These are phyloP conservation scores for Andricus curvator DNA, from an alignment of 2,888 invertebrate genomes.

Conservation along the genomic window DNA sequence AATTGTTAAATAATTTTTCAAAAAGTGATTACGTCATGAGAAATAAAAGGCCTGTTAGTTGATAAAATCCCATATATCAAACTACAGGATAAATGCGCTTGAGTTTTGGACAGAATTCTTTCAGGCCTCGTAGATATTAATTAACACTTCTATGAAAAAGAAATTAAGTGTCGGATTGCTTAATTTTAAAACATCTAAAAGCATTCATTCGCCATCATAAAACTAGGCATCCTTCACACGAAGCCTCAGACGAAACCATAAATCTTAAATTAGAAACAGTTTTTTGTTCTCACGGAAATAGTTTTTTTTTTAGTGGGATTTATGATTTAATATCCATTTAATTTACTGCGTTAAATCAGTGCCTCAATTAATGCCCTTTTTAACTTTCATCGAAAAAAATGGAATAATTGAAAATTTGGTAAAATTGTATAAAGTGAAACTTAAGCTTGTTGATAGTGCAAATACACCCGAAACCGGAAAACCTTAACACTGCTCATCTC, in stretches of 20 bases:
- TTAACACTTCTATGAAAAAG: slow-evolving; percentile 73
- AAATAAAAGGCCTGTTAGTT: no score
- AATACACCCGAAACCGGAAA: slow-evolving; percentile 4
- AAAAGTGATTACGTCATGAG: no score
- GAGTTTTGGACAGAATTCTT: slow-evolving; percentile 46
- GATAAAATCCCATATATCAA: no score
- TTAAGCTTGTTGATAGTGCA: neutral
- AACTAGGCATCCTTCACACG: neutral
- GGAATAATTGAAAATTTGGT: neutral
- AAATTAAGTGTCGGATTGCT: slow-evolving; percentile 71
- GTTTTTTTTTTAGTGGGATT: no score
- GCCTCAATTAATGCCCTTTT: neutral
- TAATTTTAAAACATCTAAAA: slow-evolving; percentile 64
- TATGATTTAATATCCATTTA: neutral
- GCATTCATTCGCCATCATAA: slow-evolving; percentile 46
- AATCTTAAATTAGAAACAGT: neutral
- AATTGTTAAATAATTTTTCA: neutral
- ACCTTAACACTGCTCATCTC: neutral
- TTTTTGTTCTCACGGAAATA: neutral
- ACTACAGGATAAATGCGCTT: neutral
- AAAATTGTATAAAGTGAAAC: neutral
- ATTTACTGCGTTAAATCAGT: neutral
- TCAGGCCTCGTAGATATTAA: slow-evolving; percentile 53
- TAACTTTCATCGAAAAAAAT: neutral
- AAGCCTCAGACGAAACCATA: neutral